Evolutionary conservation across 2,113 vertebrate genomes (phyloP).

Genomic region (Elgaria multicarinata): DNA sequence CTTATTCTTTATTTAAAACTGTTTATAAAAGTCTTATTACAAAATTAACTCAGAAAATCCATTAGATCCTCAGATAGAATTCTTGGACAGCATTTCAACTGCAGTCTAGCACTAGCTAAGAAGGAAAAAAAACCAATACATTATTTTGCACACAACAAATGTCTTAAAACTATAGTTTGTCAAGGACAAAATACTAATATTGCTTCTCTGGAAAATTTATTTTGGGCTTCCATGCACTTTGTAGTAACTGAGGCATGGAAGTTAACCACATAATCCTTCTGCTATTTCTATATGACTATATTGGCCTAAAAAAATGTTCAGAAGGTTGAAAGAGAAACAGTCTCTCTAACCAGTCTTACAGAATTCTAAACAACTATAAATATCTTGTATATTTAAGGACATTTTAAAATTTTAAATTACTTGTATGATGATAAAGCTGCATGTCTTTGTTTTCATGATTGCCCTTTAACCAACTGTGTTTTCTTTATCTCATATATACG

Average conservation of each 20-base stretch:
- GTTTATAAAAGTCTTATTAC: conserved; percentile 22
- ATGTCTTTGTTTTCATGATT: background rate
- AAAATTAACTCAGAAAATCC: conserved; percentile 14
- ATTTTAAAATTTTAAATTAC: background rate
- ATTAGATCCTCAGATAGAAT: background rate
- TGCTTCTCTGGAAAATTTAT: background rate
- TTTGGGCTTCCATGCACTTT: background rate
- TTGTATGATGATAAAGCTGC: background rate
- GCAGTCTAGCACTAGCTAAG: background rate
- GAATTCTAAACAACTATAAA: background rate
- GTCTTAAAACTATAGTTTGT: background rate
- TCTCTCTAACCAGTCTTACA: background rate
- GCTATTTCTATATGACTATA: background rate
- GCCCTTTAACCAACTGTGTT: background rate
- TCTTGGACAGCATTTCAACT: background rate
- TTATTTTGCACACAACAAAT: background rate
- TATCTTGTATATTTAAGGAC: background rate
- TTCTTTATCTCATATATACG: background rate
- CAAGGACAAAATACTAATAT: conserved; percentile 15
- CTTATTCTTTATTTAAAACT: conserved; percentile 33
- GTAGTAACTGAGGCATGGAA: background rate
- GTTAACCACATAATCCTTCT: conserved; percentile 29
- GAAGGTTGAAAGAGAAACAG: conserved; percentile 23
- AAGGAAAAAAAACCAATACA: background rate
- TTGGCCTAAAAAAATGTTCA: background rate